Evolutionary conservation across 2,113 vertebrate species (phyloP).

Genomic region (Origma solitaria): DNA sequence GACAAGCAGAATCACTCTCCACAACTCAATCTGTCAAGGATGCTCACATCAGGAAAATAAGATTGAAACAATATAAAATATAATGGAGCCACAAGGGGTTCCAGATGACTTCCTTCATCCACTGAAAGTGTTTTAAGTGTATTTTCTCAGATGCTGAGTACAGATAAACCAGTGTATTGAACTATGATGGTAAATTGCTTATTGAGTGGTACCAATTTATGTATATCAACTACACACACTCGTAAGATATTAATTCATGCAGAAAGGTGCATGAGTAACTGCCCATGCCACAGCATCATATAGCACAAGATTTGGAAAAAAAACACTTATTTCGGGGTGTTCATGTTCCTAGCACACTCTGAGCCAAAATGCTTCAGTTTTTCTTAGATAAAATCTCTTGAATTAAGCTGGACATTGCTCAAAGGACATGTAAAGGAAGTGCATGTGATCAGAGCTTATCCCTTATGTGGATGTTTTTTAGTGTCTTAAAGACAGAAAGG

Average conservation of each 20-base stretch:
- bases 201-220: neutral
- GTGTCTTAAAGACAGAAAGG: neutral
- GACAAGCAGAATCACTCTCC: neutral
- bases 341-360: neutral
- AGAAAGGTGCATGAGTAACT: neutral
- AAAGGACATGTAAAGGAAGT: neutral
- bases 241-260: neutral
- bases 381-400: neutral
- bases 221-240: neutral
- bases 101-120: slow-evolving; percentile 4
- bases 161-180: neutral
- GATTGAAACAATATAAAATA: neutral
- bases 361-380: neutral
- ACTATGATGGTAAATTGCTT: neutral
- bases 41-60: neutral
- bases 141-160: neutral
- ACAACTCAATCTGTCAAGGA: neutral
- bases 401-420: neutral
- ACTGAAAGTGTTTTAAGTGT: neutral
- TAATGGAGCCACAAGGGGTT: neutral
- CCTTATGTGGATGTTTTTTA: neutral
- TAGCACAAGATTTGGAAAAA: neutral
- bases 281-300: neutral
- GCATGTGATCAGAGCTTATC: neutral
- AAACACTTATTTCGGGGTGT: neutral